phyloP scores from a whole-genome alignment of 2,113 vertebrate species.

The Rhabdornis inornatus region DNA sequence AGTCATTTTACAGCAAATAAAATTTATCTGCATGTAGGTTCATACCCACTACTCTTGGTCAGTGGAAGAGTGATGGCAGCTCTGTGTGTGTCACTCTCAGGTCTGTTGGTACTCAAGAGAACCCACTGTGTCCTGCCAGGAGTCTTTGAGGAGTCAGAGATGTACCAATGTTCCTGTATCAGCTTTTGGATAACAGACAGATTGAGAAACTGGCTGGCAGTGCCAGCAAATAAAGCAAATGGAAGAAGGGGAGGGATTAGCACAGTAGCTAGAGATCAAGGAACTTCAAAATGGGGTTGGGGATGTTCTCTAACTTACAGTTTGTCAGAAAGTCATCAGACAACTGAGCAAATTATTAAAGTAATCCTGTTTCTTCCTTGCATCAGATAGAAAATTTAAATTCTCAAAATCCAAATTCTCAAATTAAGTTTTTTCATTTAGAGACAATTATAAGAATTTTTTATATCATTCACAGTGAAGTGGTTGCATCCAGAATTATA shows the following conservation, averaged over 20 bases:
- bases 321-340: not conserved
- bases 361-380: not conserved
- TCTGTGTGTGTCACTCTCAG: not conserved
- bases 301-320: not conserved
- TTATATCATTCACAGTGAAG: not conserved
- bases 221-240: not conserved
- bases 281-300: not conserved
- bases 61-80: not conserved
- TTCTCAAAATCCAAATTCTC: not conserved
- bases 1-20: slow-evolving; percentile 12
- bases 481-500: not conserved
- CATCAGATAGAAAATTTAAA: not conserved
- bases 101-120: not conserved
- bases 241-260: not conserved
- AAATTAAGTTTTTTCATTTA: not conserved
- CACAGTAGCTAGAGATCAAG: not conserved
- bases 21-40: slow-evolving; percentile 28
- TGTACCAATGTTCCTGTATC: not conserved
- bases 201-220: not conserved
- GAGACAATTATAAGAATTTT: not conserved
- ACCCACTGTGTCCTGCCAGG: not conserved
- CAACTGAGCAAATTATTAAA: not conserved
- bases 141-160: slow-evolving; percentile 10
- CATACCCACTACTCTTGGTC: not conserved
- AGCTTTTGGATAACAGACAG: not conserved